Percentiles rank a stretch among this genome's conserved stretches.
These are phyloP conservation scores for Nemapogon koenigi DNA, from an alignment of 2,888 invertebrate species.

Conservation along the genomic window DNA sequence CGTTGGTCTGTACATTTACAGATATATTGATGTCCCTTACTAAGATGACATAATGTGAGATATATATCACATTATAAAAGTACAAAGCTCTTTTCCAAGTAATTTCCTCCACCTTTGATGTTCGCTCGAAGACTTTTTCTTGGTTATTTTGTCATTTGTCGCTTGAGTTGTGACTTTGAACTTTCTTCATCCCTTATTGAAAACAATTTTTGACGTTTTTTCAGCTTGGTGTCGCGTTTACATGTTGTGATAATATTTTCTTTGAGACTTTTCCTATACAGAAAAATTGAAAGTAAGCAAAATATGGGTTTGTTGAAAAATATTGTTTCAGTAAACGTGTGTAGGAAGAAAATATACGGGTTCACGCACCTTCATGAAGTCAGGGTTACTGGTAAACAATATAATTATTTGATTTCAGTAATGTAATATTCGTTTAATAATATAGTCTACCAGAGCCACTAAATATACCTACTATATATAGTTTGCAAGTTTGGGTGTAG, in stretches of 20 bases:
- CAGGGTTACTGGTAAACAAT: too few species aligned
- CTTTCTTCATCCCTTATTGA: conserved; percentile 3
- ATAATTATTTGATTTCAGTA: too few species aligned
- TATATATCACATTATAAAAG: conserved; percentile 2
- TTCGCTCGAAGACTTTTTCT: not conserved
- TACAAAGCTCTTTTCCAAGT: not conserved
- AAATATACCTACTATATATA: too few species aligned
- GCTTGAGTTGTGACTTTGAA: conserved; percentile 1
- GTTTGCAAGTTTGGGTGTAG: too few species aligned
- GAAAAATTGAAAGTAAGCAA: not conserved
- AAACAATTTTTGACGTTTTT: conserved; percentile 1
- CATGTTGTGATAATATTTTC: not conserved
- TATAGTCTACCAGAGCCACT: too few species aligned
- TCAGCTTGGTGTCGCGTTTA: not conserved
- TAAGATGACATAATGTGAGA: too few species aligned
- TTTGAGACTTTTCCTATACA: not conserved
- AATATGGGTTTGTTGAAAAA: not conserved
- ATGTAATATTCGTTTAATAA: too few species aligned
- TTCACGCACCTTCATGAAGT: too few species aligned
- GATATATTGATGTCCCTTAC: too few species aligned
- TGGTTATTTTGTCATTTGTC: conserved; percentile 9
- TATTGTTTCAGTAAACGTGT: not conserved
- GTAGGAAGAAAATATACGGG: not conserved
- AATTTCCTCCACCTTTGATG: conserved; percentile 8
- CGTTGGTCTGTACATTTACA: too few species aligned